Evolutionary conservation across 2,797 vertebrate genomes (phyloP), one percentile per base, ranked within the genome.

Genomic region (Urocyon cinereoargenteus): DNA sequence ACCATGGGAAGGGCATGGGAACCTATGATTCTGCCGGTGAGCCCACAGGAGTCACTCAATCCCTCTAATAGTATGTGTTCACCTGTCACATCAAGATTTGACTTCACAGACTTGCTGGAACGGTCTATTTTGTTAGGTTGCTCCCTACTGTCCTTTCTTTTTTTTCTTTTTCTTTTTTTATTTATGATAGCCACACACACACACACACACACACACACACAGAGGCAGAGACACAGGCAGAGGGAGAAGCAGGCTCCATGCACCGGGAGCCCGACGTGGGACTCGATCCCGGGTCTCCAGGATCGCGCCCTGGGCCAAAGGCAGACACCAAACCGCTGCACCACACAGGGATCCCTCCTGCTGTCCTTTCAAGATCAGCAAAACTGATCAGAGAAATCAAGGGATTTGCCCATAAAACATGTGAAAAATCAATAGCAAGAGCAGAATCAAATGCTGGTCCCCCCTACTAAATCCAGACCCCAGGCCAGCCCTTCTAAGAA

Each of bases 321-420:
- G n/a, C n/a, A n/a, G n/a, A n/a, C n/a, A n/a, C n/a, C n/a, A n/a
- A n/a, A n/a, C n/a, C n/a, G n/a, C n/a, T n/a, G n/a, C n/a, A n/a
- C n/a, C n/a, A n/a, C n/a, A n/a, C n/a, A n/a, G n/a, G n/a, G n/a
- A n/a, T n/a, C n/a, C n/a, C n/a, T n/a, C 62, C 89, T 57, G 66
- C 22, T 59, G 24, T 89, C 53, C 55, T 92, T 93, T 68, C 68
- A 88, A 53, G 36, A 86, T 45, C 70, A 86, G 62, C 18, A 92
- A 92, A 83, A 59, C 8, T 22, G 59, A 73, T 53, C 22, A 78
- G 72, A 86, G 36, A 94, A 96, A 94, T 66, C 31, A 85, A 97
- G 45, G 49, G 62, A 95, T 13, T 9, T 90, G 59, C 40, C 70
- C 36, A 91, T n/a, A 87, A 49, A 53, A 49, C 55, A 55, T 3